Base-by-base conservation (phyloP, 2,888 invertebrate species). In the Thyatira batis region DNA sequence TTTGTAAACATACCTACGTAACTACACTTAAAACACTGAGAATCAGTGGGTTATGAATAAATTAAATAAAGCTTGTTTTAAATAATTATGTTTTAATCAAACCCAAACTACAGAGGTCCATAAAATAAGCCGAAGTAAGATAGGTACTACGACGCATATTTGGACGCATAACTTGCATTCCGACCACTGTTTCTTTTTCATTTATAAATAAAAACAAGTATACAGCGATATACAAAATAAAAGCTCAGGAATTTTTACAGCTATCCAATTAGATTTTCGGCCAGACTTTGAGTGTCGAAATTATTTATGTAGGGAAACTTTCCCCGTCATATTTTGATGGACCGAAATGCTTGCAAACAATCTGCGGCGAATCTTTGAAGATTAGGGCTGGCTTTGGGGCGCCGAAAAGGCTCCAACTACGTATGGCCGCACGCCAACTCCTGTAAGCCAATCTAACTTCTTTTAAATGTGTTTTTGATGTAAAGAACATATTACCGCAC, bases 391-490 rank as follows among this genome's bases (percentile, higher is more conserved):
- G 83, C 84, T 86, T 83, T 75, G 78, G 79, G 83, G 84, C 85
- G 86, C 84, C 87, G 79, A 78, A 78, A 82, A 85, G 85, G 83
- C 86, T 85, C 83, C 79, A 83, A 83, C 82, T 84, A 84, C 76
- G 85, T 85, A 86, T 90, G 90, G 89, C 85, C 84, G 79, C 73
- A 69, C 82, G 89, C 89, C 90, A 89, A 89, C 87, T 89, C 86
- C 83, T 73, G 82, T 88, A 89, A 91, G 90, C 91, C 90, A 92
- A 92, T 92, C 87, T 92, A 92, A 91, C 91, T 91, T 92, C 89
- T 90, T 91, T 89, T 90, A 91, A 92, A 92, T 90, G 89, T 90
- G 90, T 91, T 92, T 91, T 91, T 91, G 90, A 91, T 91, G 87
- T 87, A 88, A 89, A 90, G 85, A 90, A 87, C 89, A 86, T 87